Percentiles rank a stretch among this genome's conserved stretches.
Evolutionary conservation across 2,888 invertebrate species (phyloP).

Genomic region (Cacoxenus indagator): DNA sequence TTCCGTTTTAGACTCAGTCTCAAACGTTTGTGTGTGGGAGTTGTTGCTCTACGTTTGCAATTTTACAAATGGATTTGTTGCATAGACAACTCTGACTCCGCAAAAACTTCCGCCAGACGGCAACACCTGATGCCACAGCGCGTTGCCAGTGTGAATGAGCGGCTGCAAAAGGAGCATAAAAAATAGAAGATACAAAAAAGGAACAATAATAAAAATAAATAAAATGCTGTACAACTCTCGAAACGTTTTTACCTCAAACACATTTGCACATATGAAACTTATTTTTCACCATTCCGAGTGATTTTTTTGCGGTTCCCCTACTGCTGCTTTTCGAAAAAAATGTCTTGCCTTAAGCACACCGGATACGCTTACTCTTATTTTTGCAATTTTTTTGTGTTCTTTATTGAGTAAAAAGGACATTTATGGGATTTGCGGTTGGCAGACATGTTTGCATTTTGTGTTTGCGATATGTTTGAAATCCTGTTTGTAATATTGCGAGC

Average conservation of each 20-base stretch:
- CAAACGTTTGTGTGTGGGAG: conserved; percentile 34
- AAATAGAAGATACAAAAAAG: conserved; percentile 24
- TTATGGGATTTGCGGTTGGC: conserved; percentile 67
- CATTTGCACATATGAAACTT: conserved; percentile 60
- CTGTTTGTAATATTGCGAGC: conserved; percentile 41
- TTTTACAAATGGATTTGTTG: conserved; percentile 63
- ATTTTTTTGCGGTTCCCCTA: conserved; percentile 36
- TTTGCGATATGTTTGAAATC: conserved; percentile 61
- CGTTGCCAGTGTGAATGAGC: conserved; percentile 27
- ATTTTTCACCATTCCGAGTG: conserved; percentile 47
- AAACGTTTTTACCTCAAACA: conserved; percentile 56
- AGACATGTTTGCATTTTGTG: conserved; percentile 62
- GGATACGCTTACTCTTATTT: neutral
- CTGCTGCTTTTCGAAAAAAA: conserved; percentile 3
- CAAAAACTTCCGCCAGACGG: conserved; percentile 12
- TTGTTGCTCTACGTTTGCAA: conserved; percentile 49
- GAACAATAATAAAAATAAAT: conserved; percentile 16
- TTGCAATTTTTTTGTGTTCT: neutral
- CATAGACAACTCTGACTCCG: conserved; percentile 21
- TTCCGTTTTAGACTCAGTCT: neutral
- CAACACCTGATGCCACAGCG: conserved; percentile 60
- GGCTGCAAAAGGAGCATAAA: conserved; percentile 27
- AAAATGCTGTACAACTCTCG: conserved; percentile 25
- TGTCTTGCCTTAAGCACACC: neutral
- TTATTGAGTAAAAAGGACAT: conserved; percentile 45